Conservation (phyloP, 2,113 vertebrate species). For the Rhinolophus ferrumequinum region DNA sequence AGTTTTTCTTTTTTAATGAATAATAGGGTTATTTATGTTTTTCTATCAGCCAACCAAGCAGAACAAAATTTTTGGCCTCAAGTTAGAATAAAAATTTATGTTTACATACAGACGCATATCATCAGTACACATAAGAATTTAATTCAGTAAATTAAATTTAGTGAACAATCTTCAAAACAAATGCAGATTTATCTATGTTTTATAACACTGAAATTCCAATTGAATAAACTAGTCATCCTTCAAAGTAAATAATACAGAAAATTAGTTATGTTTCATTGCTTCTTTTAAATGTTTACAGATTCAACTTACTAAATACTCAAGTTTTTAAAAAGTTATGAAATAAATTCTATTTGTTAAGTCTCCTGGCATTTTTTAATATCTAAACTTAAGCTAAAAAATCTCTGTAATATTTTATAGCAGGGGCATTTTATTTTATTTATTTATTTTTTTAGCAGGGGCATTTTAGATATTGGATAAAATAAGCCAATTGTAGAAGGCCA, state of each 20-base stretch:
- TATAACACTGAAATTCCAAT: neutral
- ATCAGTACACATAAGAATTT: neutral
- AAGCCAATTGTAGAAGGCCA: neutral
- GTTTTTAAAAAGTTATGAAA: neutral
- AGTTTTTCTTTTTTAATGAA: conserved; percentile 56
- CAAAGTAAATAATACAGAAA: conserved; percentile 36
- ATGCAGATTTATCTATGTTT: neutral
- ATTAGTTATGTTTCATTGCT: neutral
- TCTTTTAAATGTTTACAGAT: conserved; percentile 27
- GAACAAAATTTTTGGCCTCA: neutral
- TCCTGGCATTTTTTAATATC: conserved; percentile 14
- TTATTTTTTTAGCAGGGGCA: neutral
- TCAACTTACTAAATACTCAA: conserved; percentile 54
- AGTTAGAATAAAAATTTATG: conserved; percentile 48
- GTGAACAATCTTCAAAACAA: conserved; percentile 40
- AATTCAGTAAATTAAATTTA: conserved; percentile 49
- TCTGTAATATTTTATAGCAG: neutral
- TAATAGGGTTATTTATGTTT: conserved; percentile 60
- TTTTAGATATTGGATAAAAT: conserved; percentile 6
- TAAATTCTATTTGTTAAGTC: neutral
- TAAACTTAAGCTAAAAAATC: neutral
- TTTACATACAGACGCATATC: conserved; percentile 1
- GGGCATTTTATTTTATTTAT: neutral
- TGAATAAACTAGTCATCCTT: neutral
- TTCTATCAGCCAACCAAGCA: conserved; percentile 28